Evolutionary conservation across 1,140 invertebrate genomes (phyloP).

Genomic region (Cephus cinctus): DNA sequence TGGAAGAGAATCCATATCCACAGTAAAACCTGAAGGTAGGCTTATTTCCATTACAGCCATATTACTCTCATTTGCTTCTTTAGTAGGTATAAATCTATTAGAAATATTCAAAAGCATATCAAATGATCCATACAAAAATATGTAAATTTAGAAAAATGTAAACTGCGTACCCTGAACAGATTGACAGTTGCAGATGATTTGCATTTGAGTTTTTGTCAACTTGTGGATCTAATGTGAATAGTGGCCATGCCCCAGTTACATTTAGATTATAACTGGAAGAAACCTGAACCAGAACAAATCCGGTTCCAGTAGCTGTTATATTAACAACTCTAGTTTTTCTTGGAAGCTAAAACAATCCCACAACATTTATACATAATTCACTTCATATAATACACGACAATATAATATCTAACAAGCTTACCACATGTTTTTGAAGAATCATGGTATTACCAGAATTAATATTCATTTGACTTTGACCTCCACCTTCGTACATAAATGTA

Average conservation of each 20-base stretch:
- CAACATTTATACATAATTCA: background rate
- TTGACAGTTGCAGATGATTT: conserved; percentile 81
- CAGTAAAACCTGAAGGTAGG: conserved; percentile 82
- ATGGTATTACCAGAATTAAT: conserved; percentile 71
- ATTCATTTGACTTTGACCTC: conserved; percentile 63
- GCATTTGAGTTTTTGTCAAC: conserved; percentile 82
- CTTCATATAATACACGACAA: background rate
- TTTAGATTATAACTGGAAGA: conserved; percentile 83
- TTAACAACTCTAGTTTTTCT: conserved; percentile 58
- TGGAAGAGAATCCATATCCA: conserved; percentile 75
- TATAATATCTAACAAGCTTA: conserved; percentile 35
- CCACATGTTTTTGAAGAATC: conserved; percentile 72
- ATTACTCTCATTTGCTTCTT: conserved; percentile 67
- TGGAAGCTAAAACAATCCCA: conserved; percentile 53
- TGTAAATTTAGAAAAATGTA: background rate
- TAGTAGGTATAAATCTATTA: conserved; percentile 61
- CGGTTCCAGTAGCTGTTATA: conserved; percentile 74
- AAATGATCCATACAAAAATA: background rate
- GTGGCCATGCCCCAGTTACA: conserved; percentile 85
- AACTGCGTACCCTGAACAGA: conserved; percentile 74
- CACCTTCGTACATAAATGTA: conserved; percentile 58
- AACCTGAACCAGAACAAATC: conserved; percentile 82
- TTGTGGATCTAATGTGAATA: conserved; percentile 86
- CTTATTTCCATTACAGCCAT: conserved; percentile 90
- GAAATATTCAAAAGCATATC: conserved; percentile 1